These are phyloP conservation scores for Potamilus streckersoni DNA, from an alignment of 1,140 invertebrate genomes.

Conservation along the genomic window DNA sequence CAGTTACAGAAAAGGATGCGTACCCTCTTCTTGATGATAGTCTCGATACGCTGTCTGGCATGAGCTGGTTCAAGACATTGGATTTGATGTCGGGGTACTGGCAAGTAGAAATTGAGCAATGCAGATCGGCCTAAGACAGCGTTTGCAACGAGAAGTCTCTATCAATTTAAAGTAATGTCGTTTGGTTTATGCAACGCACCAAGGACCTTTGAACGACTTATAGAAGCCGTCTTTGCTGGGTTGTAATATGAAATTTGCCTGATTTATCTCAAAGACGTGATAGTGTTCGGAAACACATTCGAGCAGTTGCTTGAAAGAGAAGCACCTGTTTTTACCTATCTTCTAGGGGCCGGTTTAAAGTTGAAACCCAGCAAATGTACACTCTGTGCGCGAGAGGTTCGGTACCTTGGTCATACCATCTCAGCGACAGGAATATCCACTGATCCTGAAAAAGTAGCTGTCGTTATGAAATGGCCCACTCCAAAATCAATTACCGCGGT, in stretches of 20 bases:
- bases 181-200: conserved; percentile 23
- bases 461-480: too few species aligned
- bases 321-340: too few species aligned
- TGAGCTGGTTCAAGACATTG: conserved; percentile 3
- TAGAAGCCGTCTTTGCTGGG: conserved; percentile 7
- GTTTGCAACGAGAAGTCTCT: conserved; percentile 5
- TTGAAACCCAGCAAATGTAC: too few species aligned
- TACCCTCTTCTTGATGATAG: not conserved
- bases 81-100: conserved; percentile 20
- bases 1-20: not conserved
- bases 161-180: conserved; percentile 12
- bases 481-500: too few species aligned
- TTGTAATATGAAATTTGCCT: conserved; percentile 2
- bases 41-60: conserved; percentile 3
- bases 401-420: too few species aligned
- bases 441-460: too few species aligned
- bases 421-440: too few species aligned
- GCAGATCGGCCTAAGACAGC: conserved; percentile 3
- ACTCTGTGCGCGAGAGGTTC: too few species aligned
- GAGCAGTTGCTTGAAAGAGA: too few species aligned
- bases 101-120: conserved; percentile 4
- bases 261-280: too few species aligned
- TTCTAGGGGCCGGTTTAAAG: too few species aligned
- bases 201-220: conserved; percentile 11
- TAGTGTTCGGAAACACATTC: too few species aligned